Conservation (phyloP, 2,113 vertebrate genomes). For the Hyla sarda region DNA sequence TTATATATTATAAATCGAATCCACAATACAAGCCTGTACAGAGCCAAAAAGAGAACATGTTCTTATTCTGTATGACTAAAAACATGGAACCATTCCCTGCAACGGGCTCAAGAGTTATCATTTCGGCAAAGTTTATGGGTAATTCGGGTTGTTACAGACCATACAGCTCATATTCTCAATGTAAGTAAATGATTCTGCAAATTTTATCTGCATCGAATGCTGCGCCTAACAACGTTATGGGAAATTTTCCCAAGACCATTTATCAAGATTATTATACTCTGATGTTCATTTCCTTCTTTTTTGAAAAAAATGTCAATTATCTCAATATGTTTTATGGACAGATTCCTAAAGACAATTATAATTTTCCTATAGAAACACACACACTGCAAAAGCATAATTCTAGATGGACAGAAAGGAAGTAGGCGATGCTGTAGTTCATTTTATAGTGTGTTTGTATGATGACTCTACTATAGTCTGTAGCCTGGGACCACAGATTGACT, state of each 20-base stretch:
- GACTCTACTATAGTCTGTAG: background rate
- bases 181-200: slow-evolving; percentile 13
- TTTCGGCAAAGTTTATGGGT: background rate
- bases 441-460: background rate
- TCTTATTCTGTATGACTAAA: background rate
- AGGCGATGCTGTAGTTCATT: background rate
- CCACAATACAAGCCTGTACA: background rate
- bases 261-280: background rate
- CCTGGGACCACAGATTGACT: no score
- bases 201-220: slow-evolving; percentile 26
- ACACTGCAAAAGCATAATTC: background rate
- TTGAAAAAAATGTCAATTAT: background rate
- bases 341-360: background rate
- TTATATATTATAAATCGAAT: background rate
- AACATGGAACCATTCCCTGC: no score
- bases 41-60: background rate
- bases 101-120: background rate
- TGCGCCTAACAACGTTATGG: slow-evolving; percentile 21
- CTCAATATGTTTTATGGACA: background rate
- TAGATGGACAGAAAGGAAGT: background rate
- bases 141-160: background rate
- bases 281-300: slow-evolving; percentile 41
- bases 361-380: background rate
- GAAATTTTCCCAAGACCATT: slow-evolving; percentile 3
- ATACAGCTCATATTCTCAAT: background rate